Conservation (phyloP, 2,797 vertebrate species). For the Sorex maritimensis region DNA sequence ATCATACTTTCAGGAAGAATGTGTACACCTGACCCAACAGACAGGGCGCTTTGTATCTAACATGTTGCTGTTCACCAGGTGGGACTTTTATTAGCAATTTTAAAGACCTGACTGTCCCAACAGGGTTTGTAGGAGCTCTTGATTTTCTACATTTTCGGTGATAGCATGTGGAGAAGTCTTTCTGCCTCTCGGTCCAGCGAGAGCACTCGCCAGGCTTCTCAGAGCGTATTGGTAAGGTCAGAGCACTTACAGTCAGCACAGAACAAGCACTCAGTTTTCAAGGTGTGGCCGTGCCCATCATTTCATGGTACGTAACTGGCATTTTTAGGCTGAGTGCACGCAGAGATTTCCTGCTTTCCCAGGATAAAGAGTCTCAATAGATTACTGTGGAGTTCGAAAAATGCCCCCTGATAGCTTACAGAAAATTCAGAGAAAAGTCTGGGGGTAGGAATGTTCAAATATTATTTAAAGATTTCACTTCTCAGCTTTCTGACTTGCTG, state of each 20-base stretch:
- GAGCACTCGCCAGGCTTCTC: background rate
- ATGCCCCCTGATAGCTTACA: background rate
- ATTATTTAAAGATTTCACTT: background rate
- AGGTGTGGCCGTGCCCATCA: background rate
- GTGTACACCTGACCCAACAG: background rate
- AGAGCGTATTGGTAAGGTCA: background rate
- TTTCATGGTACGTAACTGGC: constrained; percentile 9
- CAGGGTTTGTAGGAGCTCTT: constrained; percentile 32
- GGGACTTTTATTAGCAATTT: constrained; percentile 74
- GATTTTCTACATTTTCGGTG: constrained; percentile 61
- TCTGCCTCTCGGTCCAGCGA: constrained; percentile 30
- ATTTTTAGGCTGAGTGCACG: constrained; percentile 7
- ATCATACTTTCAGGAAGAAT: constrained; percentile 24
- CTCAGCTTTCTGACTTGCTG: background rate
- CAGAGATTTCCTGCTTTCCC: constrained; percentile 27
- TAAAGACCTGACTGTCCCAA: constrained; percentile 71
- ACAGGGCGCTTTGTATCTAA: background rate
- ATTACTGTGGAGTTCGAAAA: background rate
- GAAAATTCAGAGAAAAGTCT: constrained; percentile 20
- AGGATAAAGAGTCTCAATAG: background rate
- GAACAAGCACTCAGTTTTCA: background rate
- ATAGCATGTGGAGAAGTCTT: background rate
- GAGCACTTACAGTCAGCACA: background rate
- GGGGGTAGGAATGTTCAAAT: background rate
- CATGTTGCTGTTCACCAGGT: constrained; percentile 46